phyloP scores from a whole-genome alignment of 2,888 invertebrate species.

The Cheilosia pagana region DNA sequence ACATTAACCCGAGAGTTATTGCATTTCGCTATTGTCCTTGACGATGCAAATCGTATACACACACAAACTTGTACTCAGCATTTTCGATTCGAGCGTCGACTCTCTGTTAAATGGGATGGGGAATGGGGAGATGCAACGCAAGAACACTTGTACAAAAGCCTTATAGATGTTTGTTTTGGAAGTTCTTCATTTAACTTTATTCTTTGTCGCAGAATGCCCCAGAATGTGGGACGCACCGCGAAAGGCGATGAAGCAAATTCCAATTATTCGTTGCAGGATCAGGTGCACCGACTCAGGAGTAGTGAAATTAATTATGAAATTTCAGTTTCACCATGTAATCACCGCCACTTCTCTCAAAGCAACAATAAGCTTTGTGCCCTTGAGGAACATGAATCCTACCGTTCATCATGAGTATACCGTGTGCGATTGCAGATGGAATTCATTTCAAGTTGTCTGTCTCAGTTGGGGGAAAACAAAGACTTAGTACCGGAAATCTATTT shows the following conservation, averaged over 20 bases:
- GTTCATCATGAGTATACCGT: not conserved
- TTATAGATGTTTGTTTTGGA: slow-evolving; percentile 55
- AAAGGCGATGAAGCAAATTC: slow-evolving; percentile 26
- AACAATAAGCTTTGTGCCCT: slow-evolving; percentile 22
- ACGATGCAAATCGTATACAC: slow-evolving; percentile 39
- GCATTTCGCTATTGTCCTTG: slow-evolving; percentile 66
- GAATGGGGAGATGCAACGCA: slow-evolving; percentile 21
- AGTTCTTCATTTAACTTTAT: slow-evolving; percentile 64
- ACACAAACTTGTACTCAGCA: not conserved
- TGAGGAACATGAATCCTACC: slow-evolving; percentile 37
- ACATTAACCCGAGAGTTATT: slow-evolving; percentile 69
- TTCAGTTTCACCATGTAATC: slow-evolving; percentile 64
- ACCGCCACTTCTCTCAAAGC: slow-evolving; percentile 29
- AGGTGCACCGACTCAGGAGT: slow-evolving; percentile 50
- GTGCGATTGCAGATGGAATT: slow-evolving; percentile 21
- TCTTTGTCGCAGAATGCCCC: slow-evolving; percentile 9
- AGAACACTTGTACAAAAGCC: slow-evolving; percentile 33
- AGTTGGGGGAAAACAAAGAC: slow-evolving; percentile 25
- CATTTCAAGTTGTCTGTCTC: slow-evolving; percentile 35
- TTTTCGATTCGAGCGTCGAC: slow-evolving; percentile 10
- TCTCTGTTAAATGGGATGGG: slow-evolving; percentile 14
- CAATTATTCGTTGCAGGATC: slow-evolving; percentile 35
- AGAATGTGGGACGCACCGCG: not conserved
- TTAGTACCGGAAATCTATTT: slow-evolving; percentile 40
- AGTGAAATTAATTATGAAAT: slow-evolving; percentile 69